Evolutionary conservation across 2,888 invertebrate genomes (phyloP), one percentile per base, ranked within the genome.

Genomic region (Papilio demoleus): DNA sequence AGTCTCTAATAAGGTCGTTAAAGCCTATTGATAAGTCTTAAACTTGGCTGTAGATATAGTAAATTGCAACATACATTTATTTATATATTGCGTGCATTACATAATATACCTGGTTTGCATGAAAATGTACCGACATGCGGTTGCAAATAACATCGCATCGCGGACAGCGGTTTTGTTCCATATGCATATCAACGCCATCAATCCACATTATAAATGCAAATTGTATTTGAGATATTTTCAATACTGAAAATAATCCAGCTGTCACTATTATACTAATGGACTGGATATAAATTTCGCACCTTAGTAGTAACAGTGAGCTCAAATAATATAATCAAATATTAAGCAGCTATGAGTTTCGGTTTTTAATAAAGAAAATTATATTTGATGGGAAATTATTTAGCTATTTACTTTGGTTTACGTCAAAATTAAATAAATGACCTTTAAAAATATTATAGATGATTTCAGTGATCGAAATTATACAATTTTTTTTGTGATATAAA

Each of bases 91-190:
- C 40, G 56, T 14, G 27, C 27, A 53, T 19, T 19, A 19, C 45
- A 1, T 9, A 19, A 45, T 45, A 45, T 45, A 45, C 45, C 27
- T n/a, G 53, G 27, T n/a, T 1, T 17, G 27, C 27, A 27, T 53
- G 24, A 40, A 64, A 53, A 53, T 40, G 34, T 64, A 64, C 22
- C 36, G 53, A 53, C 38, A 27, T 64, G 64, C 22, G 40, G 64
- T 53, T 56, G 19, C n/a, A 27, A 64, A 64, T 56, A 12, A 53
- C 64, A 40, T 53, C 38, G 27, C 38, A 8, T 12, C 12, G 14
- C 42, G 22, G 27, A 61, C 24, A 42, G 61, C 17, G 50, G 24
- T 64, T 53, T 50, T 17, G 27, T 64, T 64, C 40, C 38, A n/a
- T 56, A 53, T 53, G 36, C 50, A 24, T 40, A 50, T 56, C 53